Evolutionary conservation across 2,797 vertebrate species (phyloP).

Genomic region (Epinephelus malabaricus): DNA sequence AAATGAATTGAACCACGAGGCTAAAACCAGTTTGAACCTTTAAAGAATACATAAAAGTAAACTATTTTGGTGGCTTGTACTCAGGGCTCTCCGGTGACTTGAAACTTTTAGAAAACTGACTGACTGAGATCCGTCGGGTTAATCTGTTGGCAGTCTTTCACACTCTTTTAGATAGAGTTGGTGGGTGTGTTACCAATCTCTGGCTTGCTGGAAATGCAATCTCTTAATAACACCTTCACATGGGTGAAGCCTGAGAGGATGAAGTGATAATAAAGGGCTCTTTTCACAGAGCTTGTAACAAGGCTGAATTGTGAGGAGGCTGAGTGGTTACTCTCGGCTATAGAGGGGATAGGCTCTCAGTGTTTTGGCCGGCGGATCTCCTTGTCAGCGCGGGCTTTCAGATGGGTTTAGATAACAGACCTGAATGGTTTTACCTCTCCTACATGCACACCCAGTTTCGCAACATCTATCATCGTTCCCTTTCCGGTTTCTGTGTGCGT

Average conservation of each 20-base stretch:
- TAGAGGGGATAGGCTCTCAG: slow-evolving; percentile 59
- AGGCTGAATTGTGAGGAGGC: slow-evolving; percentile 77
- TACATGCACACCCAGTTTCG: slow-evolving; percentile 6
- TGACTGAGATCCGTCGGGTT: slow-evolving; percentile 38
- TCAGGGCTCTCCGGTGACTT: slow-evolving; percentile 14
- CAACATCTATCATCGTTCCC: slow-evolving; percentile 34
- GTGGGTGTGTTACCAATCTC: slow-evolving; percentile 59
- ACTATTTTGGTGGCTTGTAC: slow-evolving; percentile 35
- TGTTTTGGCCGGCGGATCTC: slow-evolving; percentile 50
- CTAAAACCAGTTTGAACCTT: slow-evolving; percentile 36
- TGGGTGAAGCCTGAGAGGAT: slow-evolving; percentile 69
- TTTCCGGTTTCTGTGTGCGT: background rate
- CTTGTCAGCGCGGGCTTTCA: slow-evolving; percentile 68
- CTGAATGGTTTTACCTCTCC: slow-evolving; percentile 55
- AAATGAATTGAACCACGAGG: slow-evolving; percentile 45
- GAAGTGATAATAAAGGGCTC: slow-evolving; percentile 77
- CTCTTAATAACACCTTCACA: slow-evolving; percentile 82
- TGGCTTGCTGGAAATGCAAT: slow-evolving; percentile 73
- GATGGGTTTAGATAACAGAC: slow-evolving; percentile 62
- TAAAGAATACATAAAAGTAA: slow-evolving; percentile 22
- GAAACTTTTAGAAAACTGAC: slow-evolving; percentile 43
- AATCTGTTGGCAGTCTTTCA: slow-evolving; percentile 60
- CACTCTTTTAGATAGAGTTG: slow-evolving; percentile 56
- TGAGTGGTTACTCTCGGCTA: slow-evolving; percentile 61
- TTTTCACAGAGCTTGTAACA: slow-evolving; percentile 74